phyloP scores from a whole-genome alignment of 2,888 invertebrate genomes.

The Lacanobia wlatinum region DNA sequence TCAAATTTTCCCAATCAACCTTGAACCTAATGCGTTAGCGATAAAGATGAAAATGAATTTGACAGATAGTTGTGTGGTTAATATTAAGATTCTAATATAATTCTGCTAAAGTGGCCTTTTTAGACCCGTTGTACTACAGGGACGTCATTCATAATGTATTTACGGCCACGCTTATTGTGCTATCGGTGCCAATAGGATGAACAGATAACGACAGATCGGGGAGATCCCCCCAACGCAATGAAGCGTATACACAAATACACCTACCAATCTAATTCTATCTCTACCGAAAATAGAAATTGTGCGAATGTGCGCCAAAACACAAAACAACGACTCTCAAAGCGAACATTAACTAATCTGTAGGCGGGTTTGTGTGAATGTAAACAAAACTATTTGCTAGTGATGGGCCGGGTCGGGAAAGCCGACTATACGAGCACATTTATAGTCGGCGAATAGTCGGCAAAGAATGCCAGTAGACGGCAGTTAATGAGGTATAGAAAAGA shows the following conservation, averaged over 20 bases:
- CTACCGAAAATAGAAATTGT: constrained; percentile 29
- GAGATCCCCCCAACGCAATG: constrained; percentile 16
- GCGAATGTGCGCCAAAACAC: constrained; percentile 41
- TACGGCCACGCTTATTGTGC: background rate
- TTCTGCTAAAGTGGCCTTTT: too few relatives aligned
- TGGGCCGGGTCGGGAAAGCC: background rate
- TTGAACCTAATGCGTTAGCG: too few relatives aligned
- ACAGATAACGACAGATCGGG: constrained; percentile 22
- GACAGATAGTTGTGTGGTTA: too few relatives aligned
- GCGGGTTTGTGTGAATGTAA: constrained; percentile 58
- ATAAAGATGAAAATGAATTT: too few relatives aligned
- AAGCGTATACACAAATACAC: constrained; percentile 30
- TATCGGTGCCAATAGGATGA: constrained; percentile 1
- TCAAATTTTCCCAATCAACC: too few relatives aligned
- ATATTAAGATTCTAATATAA: too few relatives aligned
- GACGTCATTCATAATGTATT: constrained; percentile 3
- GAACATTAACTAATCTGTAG: constrained; percentile 33
- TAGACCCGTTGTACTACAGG: too few relatives aligned
- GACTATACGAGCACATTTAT: background rate
- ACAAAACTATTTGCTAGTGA: constrained; percentile 57
- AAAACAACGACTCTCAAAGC: constrained; percentile 29
- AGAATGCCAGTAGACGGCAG: too few relatives aligned
- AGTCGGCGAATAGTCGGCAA: background rate
- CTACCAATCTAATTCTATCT: constrained; percentile 41
- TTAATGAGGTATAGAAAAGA: too few relatives aligned